phyloP scores from a whole-genome alignment of 2,797 vertebrate species.

The Coregonus suidteri region DNA sequence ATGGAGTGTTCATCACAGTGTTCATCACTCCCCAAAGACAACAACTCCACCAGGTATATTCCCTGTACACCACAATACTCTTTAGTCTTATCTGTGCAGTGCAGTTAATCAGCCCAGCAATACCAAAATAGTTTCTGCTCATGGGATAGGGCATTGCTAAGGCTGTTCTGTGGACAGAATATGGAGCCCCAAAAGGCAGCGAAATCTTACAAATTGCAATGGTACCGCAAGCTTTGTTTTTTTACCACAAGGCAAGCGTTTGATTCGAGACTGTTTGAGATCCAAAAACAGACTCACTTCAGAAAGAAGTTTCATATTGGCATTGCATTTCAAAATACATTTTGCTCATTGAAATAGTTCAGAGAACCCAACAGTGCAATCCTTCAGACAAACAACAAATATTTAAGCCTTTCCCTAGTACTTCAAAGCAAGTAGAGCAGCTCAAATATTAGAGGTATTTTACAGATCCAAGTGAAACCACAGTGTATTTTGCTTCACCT shows the following conservation, averaged over 20 bases:
- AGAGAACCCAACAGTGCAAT: not conserved
- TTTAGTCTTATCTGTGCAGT: not conserved
- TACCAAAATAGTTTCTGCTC: not conserved
- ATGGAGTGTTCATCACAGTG: not conserved
- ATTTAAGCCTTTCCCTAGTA: not conserved
- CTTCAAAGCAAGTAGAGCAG: conserved; percentile 10
- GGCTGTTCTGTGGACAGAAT: not conserved
- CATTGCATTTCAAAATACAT: conserved; percentile 8
- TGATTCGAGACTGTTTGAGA: conserved; percentile 1
- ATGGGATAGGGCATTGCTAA: not conserved
- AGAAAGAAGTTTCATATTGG: not conserved
- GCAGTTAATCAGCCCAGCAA: not conserved
- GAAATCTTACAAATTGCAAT: not conserved
- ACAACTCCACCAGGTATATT: not conserved
- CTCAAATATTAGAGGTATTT: not conserved
- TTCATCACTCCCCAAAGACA: not conserved
- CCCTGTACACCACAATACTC: not conserved
- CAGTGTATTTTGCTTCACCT: not conserved
- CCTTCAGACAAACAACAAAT: conserved; percentile 4
- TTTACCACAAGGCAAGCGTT: not conserved
- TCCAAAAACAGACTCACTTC: conserved; percentile 5
- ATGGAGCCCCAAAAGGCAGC: not conserved
- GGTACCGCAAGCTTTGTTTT: not conserved
- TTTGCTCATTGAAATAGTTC: conserved; percentile 4
- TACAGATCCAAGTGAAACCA: not conserved